Percentiles rank a stretch among this genome's conserved stretches.
These are phyloP conservation scores for Nemopilema nomurai DNA, from an alignment of 30 jellyfish, hydroid and myxozoan genomes.

Conservation along the genomic window DNA sequence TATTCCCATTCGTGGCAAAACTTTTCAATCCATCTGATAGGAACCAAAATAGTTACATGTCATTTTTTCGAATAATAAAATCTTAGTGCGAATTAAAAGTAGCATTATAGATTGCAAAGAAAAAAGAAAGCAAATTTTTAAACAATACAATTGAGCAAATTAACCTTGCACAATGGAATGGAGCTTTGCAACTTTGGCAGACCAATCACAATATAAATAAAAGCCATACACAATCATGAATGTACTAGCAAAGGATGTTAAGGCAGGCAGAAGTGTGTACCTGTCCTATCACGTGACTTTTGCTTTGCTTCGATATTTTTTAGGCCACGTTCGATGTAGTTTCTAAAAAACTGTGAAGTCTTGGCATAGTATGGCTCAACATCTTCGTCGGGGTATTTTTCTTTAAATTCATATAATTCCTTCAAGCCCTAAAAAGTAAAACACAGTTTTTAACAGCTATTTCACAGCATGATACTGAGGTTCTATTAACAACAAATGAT, in stretches of 20 bases:
- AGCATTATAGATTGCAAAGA: slow-evolving; percentile 13
- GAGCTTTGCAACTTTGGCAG: too few relatives aligned
- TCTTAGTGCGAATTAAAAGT: too few relatives aligned
- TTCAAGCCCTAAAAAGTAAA: slow-evolving; percentile 72
- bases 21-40: neutral
- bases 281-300: slow-evolving; percentile 25
- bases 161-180: neutral
- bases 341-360: slow-evolving; percentile 90
- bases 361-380: slow-evolving; percentile 82
- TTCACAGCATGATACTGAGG: too few relatives aligned
- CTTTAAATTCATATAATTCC: slow-evolving; percentile 84
- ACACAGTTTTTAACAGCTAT: too few relatives aligned
- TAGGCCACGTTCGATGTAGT: slow-evolving; percentile 89
- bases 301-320: slow-evolving; percentile 72
- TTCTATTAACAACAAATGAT: too few relatives aligned
- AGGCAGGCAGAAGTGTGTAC: neutral
- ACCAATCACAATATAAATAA: neutral
- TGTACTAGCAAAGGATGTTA: neutral
- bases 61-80: too few relatives aligned
- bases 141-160: too few relatives aligned
- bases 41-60: neutral
- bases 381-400: slow-evolving; percentile 87
- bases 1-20: neutral
- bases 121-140: neutral
- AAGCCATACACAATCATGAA: neutral